phyloP scores from a whole-genome alignment of 2,888 invertebrate species.

The Eurois occulta region DNA sequence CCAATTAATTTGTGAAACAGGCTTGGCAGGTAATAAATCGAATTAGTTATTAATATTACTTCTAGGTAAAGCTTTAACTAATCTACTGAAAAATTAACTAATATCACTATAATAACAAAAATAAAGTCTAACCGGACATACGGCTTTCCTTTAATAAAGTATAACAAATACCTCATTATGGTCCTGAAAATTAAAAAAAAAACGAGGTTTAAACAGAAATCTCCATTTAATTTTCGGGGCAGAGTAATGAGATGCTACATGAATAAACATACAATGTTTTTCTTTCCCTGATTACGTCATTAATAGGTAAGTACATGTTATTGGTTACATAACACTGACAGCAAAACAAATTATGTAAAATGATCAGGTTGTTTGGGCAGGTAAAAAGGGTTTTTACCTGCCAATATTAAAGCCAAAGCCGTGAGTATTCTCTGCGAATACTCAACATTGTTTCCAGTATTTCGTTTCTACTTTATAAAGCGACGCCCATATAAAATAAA shows the following conservation, averaged over 20 bases:
- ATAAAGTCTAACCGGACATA: background rate
- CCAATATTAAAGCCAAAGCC: conserved; percentile 21
- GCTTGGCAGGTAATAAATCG: too few relatives aligned
- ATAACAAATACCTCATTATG: background rate
- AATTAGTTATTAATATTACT: background rate
- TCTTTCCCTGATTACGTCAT: conserved; percentile 30
- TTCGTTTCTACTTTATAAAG: conserved; percentile 10
- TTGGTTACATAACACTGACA: conserved; percentile 13
- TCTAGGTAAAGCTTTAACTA: background rate
- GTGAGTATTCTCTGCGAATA: conserved; percentile 6
- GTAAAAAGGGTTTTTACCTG: conserved; percentile 53
- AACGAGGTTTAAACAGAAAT: background rate
- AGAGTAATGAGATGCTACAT: conserved; percentile 29
- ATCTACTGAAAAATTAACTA: background rate
- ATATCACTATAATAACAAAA: background rate
- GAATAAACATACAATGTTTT: conserved; percentile 35
- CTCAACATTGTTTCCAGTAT: conserved; percentile 35
- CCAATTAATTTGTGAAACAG: too few relatives aligned
- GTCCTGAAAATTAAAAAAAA: conserved; percentile 12
- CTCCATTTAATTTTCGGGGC: background rate
- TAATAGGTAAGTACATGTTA: conserved; percentile 22
- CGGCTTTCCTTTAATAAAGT: too few relatives aligned
- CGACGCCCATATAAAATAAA: background rate
- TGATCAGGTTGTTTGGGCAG: conserved; percentile 29
- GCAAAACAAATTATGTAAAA: conserved; percentile 35